Conservation (phyloP, 2,797 vertebrate genomes). For the Furcifer pardalis region DNA sequence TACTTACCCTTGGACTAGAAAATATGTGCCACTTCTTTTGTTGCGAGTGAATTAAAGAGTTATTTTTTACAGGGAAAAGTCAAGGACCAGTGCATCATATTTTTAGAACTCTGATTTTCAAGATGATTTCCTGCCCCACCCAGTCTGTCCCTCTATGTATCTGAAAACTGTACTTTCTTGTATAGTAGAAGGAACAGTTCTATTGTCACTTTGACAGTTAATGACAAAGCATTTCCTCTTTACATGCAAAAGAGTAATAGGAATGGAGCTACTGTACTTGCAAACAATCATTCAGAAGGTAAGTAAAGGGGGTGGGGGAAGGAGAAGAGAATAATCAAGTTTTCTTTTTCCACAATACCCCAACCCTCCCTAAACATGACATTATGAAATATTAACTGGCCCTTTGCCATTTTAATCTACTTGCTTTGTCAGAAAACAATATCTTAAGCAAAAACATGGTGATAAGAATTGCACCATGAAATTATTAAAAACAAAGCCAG, state of each 20-base stretch:
- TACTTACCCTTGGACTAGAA: background rate
- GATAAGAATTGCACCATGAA: constrained; percentile 28
- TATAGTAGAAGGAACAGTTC: constrained; percentile 39
- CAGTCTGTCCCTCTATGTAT: constrained; percentile 18
- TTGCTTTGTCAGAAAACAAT: constrained; percentile 45
- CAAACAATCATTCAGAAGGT: constrained; percentile 31
- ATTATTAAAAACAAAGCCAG: constrained; percentile 4
- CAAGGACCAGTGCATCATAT: constrained; percentile 1
- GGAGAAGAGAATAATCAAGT: constrained; percentile 6
- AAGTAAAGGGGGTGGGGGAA: constrained; percentile 21
- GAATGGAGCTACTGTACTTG: constrained; percentile 44
- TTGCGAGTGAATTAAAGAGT: constrained; percentile 45
- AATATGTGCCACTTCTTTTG: background rate
- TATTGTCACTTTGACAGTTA: constrained; percentile 44
- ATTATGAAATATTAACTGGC: constrained; percentile 41
- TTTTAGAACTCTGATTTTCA: constrained; percentile 46
- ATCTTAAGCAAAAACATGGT: constrained; percentile 37
- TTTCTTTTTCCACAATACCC: background rate
- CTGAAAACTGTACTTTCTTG: constrained; percentile 52
- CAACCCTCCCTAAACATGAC: constrained; percentile 29
- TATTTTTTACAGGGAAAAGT: constrained; percentile 29
- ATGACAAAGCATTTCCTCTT: constrained; percentile 56
- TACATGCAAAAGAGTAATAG: constrained; percentile 46
- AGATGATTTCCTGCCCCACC: constrained; percentile 13
- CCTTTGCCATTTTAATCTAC: constrained; percentile 50